Conservation (phyloP, 1,140 invertebrate species). For the Drosophila aff. region DNA sequence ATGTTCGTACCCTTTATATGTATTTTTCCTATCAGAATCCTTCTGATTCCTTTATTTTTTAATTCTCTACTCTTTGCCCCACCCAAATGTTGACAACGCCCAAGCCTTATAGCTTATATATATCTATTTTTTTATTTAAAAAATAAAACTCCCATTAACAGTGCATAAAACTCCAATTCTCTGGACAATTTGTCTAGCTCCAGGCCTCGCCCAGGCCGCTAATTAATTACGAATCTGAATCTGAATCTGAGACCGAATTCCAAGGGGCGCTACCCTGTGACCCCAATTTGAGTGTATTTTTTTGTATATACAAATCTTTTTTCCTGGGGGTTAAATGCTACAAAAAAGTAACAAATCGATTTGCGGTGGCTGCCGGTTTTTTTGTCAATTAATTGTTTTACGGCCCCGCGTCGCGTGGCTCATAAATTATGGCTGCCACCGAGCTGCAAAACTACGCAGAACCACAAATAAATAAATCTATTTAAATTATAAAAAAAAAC, state of each 20-base stretch:
- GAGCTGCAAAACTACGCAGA: background rate
- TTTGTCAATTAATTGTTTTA: conserved; percentile 40
- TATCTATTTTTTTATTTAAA: too few relatives aligned
- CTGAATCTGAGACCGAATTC: conserved; percentile 8
- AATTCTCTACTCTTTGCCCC: background rate
- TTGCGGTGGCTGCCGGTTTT: conserved; percentile 28
- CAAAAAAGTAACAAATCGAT: conserved; percentile 33
- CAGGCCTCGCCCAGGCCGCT: conserved; percentile 34
- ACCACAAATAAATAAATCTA: background rate
- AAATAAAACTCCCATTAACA: background rate
- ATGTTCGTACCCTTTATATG: background rate
- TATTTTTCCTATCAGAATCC: background rate
- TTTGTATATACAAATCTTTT: background rate
- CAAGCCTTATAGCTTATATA: background rate
- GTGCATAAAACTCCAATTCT: conserved; percentile 1
- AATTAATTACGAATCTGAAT: conserved; percentile 43
- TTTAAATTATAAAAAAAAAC: background rate
- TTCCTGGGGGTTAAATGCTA: conserved; percentile 28
- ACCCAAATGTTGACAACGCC: background rate
- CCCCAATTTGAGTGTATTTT: conserved; percentile 25
- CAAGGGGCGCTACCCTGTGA: conserved; percentile 42
- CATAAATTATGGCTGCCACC: conserved; percentile 15
- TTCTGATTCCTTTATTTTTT: background rate
- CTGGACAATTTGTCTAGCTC: conserved; percentile 37
- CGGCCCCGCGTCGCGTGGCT: background rate